Conservation (phyloP, 1,140 invertebrate species). For the Hirudo medicinalis region DNA sequence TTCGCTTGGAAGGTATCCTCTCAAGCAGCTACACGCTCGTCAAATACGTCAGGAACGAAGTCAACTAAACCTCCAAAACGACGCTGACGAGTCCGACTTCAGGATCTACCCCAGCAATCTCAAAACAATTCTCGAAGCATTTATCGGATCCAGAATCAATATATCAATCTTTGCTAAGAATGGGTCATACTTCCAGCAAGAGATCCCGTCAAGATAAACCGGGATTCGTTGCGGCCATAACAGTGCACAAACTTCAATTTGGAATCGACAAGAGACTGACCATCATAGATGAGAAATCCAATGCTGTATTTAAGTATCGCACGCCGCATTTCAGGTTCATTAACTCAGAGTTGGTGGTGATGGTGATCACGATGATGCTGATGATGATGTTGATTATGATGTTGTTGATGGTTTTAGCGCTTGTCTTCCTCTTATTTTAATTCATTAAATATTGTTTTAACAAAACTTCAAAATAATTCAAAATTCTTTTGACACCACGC, state of each 20-base stretch:
- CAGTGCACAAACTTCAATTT: constrained; percentile 23
- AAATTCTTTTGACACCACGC: too few species aligned
- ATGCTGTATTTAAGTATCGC: constrained; percentile 26
- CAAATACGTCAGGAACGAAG: too few species aligned
- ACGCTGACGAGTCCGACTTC: too few species aligned
- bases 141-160: neutral
- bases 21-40: too few species aligned
- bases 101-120: neutral
- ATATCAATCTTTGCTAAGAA: neutral
- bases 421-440: too few species aligned
- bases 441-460: too few species aligned
- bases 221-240: constrained; percentile 14
- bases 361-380: too few species aligned
- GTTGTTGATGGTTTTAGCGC: too few species aligned
- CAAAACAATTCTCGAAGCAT: neutral
- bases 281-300: constrained; percentile 25
- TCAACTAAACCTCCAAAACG: too few species aligned
- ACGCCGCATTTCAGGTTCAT: constrained; percentile 26
- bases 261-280: constrained; percentile 26
- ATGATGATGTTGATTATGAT: too few species aligned
- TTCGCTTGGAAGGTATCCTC: neutral
- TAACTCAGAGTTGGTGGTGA: neutral
- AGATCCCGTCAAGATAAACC: constrained; percentile 1
- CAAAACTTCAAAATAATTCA: too few species aligned
- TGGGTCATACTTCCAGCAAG: constrained; percentile 4